Conservation (phyloP, 2,797 vertebrate species). For the Tokudaia muenninki region DNA sequence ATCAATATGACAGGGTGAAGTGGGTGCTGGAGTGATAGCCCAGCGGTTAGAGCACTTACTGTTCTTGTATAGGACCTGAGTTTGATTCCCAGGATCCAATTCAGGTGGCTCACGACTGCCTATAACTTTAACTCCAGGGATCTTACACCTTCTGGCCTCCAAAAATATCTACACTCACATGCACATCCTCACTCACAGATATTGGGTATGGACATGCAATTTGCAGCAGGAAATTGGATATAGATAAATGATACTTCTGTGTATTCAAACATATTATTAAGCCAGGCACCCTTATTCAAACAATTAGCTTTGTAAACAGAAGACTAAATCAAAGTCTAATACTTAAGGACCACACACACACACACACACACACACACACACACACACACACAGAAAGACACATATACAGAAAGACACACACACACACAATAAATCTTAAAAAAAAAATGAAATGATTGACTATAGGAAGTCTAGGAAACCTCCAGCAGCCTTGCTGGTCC, state of each 20-base stretch:
- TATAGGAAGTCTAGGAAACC: background rate
- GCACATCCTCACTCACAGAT: background rate
- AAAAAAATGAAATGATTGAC: background rate
- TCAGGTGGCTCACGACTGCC: background rate
- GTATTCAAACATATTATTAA: conserved; percentile 47
- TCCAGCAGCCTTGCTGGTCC: background rate
- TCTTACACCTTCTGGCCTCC: background rate
- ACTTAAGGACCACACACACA: background rate
- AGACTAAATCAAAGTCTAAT: conserved; percentile 2
- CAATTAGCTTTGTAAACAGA: conserved; percentile 46
- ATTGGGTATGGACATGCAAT: background rate
- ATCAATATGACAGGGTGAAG: background rate
- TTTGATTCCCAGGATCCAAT: background rate
- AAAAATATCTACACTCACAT: too few relatives aligned
- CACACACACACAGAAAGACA: too few relatives aligned
- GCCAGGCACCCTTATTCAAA: conserved; percentile 22
- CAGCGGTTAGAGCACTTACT: background rate
- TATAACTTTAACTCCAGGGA: background rate
- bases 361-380: background rate
- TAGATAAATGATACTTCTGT: background rate
- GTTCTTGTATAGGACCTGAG: background rate
- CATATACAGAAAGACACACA: too few relatives aligned
- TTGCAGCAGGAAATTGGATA: conserved; percentile 28
- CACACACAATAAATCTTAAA: too few relatives aligned
- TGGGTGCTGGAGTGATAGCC: background rate